These are phyloP conservation scores for Sebastes schlegelii DNA, from an alignment of 2,113 vertebrate species.

Conservation along the genomic window DNA sequence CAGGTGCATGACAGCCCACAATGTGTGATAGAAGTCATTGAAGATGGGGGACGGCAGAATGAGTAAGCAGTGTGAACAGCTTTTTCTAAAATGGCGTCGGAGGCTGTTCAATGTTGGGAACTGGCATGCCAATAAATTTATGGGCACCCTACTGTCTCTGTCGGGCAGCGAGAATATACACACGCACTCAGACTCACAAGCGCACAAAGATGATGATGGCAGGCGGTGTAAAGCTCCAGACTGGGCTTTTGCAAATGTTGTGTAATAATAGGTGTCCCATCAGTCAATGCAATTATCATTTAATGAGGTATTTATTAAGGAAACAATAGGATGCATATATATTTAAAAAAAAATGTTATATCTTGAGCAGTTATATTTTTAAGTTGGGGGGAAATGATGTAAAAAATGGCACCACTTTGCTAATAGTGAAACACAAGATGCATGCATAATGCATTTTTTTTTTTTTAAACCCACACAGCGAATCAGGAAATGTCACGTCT, in stretches of 20 bases:
- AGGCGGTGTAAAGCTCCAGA: neutral
- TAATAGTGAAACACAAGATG: conserved; percentile 1
- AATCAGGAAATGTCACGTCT: conserved; percentile 30
- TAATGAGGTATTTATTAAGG: too few species aligned
- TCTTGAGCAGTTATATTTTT: neutral
- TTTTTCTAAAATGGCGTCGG: conserved; percentile 91
- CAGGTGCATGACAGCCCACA: conserved; percentile 80
- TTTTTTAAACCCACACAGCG: neutral
- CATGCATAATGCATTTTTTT: conserved; percentile 9
- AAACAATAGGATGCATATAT: too few species aligned
- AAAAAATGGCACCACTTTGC: neutral
- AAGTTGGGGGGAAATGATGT: neutral
- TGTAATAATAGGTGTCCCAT: too few species aligned
- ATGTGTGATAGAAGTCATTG: conserved; percentile 81
- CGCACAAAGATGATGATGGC: conserved; percentile 10
- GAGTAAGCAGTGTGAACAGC: conserved; percentile 87
- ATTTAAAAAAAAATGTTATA: neutral
- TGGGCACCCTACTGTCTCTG: conserved; percentile 57
- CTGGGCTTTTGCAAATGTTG: too few species aligned
- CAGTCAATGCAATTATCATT: too few species aligned
- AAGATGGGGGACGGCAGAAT: conserved; percentile 84
- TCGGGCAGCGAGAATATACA: conserved; percentile 15
- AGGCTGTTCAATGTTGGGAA: conserved; percentile 81
- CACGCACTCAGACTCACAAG: too few species aligned
- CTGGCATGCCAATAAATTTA: conserved; percentile 72